Conservation (phyloP, 2,888 invertebrate species). For the Smittia aterrima region DNA sequence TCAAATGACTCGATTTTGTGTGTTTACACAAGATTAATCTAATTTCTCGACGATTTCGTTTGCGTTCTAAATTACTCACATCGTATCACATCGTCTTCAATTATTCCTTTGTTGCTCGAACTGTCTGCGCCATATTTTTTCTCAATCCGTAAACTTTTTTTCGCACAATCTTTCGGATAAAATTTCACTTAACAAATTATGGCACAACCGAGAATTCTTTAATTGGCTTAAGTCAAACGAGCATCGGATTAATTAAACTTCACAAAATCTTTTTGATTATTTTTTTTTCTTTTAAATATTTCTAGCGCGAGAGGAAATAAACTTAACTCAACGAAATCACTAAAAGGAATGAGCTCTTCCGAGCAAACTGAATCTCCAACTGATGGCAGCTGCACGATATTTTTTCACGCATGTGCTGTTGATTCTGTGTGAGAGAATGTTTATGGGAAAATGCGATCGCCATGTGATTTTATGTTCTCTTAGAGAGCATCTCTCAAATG, state of each 20-base stretch:
- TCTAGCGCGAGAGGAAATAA: neutral
- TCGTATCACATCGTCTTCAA: neutral
- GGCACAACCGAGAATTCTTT: neutral
- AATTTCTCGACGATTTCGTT: neutral
- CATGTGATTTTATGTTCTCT: neutral
- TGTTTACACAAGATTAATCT: neutral
- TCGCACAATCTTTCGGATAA: neutral
- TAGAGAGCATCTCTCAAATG: neutral
- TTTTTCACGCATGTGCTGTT: constrained; percentile 10
- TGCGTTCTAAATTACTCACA: neutral
- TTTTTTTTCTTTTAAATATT: neutral
- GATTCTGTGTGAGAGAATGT: constrained; percentile 16
- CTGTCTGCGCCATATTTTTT: neutral
- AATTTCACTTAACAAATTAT: neutral
- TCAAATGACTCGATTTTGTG: neutral
- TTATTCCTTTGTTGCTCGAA: neutral
- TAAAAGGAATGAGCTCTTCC: neutral
- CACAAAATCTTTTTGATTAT: neutral
- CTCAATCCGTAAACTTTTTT: neutral
- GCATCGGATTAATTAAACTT: neutral
- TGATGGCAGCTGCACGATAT: constrained; percentile 18
- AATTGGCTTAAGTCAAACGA: neutral
- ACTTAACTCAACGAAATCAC: constrained; percentile 16
- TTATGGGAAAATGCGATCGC: neutral
- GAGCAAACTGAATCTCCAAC: neutral